Evolutionary conservation across 2,113 vertebrate genomes (phyloP).

Genomic region (Chaetura pelagica): DNA sequence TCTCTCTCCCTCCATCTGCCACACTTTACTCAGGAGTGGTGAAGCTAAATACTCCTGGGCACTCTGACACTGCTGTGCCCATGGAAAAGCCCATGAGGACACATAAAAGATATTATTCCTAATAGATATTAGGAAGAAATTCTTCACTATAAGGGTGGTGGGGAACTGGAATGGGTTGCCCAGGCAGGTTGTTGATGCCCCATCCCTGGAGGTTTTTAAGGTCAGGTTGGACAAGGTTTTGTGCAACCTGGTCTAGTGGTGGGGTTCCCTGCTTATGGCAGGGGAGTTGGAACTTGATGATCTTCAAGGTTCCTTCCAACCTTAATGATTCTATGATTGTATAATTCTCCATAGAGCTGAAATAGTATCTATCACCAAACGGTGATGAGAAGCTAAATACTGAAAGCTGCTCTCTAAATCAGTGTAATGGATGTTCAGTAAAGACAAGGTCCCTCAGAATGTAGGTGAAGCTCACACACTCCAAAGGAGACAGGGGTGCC

Average conservation of each 20-base stretch:
- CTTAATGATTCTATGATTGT: background rate
- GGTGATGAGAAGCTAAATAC: background rate
- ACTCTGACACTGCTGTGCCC: background rate
- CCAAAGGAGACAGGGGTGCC: background rate
- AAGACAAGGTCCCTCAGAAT: background rate
- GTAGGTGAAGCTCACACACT: background rate
- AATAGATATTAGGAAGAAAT: too few relatives aligned
- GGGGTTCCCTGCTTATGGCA: too few relatives aligned
- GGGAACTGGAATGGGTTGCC: too few relatives aligned
- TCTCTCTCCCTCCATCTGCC: accelerated
- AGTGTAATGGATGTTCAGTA: background rate
- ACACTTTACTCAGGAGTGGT: background rate
- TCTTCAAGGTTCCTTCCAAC: too few relatives aligned
- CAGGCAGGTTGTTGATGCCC: too few relatives aligned
- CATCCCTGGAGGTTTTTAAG: too few relatives aligned
- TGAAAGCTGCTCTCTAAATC: background rate
- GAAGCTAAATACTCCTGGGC: background rate
- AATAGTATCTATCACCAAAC: background rate
- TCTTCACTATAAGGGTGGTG: too few relatives aligned
- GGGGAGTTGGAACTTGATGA: too few relatives aligned
- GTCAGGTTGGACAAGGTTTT: too few relatives aligned
- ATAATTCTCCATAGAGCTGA: background rate
- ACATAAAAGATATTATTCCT: too few relatives aligned
- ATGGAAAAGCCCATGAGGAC: background rate
- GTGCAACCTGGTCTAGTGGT: too few relatives aligned